Evolutionary conservation across 2,888 invertebrate species (phyloP).

Genomic region (Scrobipalpa atriplicella): DNA sequence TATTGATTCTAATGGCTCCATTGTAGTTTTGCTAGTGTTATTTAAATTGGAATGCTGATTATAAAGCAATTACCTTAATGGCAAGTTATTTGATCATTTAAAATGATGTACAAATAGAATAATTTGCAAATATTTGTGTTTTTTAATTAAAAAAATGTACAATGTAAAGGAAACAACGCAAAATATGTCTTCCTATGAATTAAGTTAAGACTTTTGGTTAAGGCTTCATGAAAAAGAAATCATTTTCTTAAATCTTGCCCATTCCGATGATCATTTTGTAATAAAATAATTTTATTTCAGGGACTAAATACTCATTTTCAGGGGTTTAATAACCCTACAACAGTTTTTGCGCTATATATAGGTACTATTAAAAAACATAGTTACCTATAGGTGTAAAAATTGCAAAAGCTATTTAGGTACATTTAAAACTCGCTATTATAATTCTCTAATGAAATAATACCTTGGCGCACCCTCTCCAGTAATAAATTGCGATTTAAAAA

Average conservation of each 20-base stretch:
- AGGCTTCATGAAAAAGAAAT: no score
- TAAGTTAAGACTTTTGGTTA: no score
- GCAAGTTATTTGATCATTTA: not conserved
- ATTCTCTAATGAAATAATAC: slow-evolving; percentile 52
- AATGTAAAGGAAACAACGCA: no score
- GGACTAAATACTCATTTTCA: no score
- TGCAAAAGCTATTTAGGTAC: not conserved
- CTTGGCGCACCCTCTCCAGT: slow-evolving; percentile 53
- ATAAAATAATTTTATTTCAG: no score
- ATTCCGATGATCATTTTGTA: no score
- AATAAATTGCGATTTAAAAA: slow-evolving; percentile 65
- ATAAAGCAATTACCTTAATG: slow-evolving; percentile 3
- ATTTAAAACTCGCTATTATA: slow-evolving; percentile 31
- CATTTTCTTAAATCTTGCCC: no score
- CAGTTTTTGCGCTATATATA: not conserved
- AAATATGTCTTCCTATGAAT: no score
- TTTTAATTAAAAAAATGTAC: no score
- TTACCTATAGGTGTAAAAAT: not conserved
- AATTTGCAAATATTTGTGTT: slow-evolving; percentile 1
- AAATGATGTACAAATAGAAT: not conserved
- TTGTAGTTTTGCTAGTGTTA: slow-evolving; percentile 1
- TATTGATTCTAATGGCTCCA: not conserved
- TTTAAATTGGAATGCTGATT: not conserved
- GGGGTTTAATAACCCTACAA: not conserved
- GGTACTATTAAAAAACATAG: no score